phyloP scores from a whole-genome alignment of 2,888 invertebrate species.

The Penaeus monodon region DNA sequence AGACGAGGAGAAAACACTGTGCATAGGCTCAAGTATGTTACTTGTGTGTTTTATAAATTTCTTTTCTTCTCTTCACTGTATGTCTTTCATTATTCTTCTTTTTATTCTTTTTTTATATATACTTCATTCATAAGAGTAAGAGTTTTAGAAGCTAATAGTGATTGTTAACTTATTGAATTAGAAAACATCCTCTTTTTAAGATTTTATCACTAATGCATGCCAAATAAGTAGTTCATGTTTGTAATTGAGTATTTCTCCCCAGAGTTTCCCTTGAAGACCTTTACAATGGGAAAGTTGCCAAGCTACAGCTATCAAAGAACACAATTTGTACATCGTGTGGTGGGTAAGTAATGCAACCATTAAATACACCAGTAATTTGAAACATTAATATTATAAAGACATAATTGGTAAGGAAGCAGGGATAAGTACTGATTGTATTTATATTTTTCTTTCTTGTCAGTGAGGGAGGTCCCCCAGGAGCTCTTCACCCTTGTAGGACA shows the following conservation, averaged over 20 bases:
- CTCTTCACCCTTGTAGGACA: constrained; percentile 72
- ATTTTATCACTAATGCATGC: neutral
- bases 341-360: constrained; percentile 74
- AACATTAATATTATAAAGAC: neutral
- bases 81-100: neutral
- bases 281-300: constrained; percentile 89
- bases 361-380: constrained; percentile 29
- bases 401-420: neutral
- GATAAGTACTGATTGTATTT: neutral
- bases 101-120: neutral
- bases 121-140: too few relatives aligned
- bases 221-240: neutral
- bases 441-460: constrained; percentile 67
- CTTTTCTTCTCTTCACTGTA: neutral
- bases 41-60: neutral
- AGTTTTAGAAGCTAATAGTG: too few relatives aligned
- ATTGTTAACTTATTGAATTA: too few relatives aligned
- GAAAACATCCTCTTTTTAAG: neutral
- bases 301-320: constrained; percentile 85
- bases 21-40: constrained; percentile 79
- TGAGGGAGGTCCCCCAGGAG: constrained; percentile 79
- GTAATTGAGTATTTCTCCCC: constrained; percentile 65
- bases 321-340: constrained; percentile 83
- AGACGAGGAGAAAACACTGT: constrained; percentile 85
- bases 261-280: constrained; percentile 89